phyloP scores from a whole-genome alignment of 2,888 invertebrate species.

The Aproaerema taeniolella region DNA sequence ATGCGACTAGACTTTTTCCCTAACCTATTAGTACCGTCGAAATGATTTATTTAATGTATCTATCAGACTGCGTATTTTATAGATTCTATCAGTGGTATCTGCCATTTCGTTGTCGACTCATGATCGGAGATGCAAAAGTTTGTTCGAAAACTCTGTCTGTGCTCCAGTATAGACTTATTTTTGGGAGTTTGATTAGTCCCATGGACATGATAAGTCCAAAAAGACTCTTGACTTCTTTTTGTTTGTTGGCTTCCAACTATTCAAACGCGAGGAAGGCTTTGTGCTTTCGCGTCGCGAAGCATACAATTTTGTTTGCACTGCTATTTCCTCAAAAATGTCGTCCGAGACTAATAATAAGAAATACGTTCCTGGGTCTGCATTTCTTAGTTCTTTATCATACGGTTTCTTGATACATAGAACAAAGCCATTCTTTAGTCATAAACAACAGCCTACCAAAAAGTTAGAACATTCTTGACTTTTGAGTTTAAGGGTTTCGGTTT shows the following conservation, averaged over 20 bases:
- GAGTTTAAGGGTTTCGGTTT: too few species aligned
- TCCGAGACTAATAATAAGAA: slow-evolving; percentile 28
- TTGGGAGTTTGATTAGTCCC: slow-evolving; percentile 24
- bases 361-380: slow-evolving; percentile 15
- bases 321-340: slow-evolving; percentile 28
- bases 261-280: slow-evolving; percentile 1
- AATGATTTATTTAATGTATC: slow-evolving; percentile 13
- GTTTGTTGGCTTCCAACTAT: slow-evolving; percentile 9
- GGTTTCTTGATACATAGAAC: neutral
- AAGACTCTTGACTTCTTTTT: slow-evolving; percentile 22
- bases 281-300: slow-evolving; percentile 8
- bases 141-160: slow-evolving; percentile 18
- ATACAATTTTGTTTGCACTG: slow-evolving; percentile 28
- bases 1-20: too few species aligned
- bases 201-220: slow-evolving; percentile 24
- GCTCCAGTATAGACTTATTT: slow-evolving; percentile 26
- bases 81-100: slow-evolving; percentile 2
- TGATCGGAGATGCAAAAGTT: slow-evolving; percentile 17
- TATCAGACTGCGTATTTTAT: neutral
- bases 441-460: too few species aligned
- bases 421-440: neutral
- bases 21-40: slow-evolving; percentile 13
- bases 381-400: slow-evolving; percentile 6
- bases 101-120: slow-evolving; percentile 22
- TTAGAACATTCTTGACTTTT: too few species aligned